phyloP scores from a whole-genome alignment of 1,140 invertebrate genomes.

The Littorina saxatilis region DNA sequence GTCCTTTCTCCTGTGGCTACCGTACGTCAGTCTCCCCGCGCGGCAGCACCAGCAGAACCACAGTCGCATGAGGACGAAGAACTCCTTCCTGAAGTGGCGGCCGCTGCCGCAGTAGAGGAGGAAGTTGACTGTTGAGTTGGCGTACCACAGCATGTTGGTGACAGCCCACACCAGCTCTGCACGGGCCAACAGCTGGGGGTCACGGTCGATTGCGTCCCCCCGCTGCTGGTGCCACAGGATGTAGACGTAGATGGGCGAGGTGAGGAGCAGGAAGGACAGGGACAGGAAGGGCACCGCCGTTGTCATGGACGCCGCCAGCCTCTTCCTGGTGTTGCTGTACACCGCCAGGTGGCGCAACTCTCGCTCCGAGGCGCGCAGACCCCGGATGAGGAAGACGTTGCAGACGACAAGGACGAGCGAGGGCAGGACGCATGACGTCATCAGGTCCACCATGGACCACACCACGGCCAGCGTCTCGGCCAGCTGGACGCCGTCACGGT shows the following conservation, averaged over 20 bases:
- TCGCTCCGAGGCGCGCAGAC: background rate
- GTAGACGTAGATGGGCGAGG: background rate
- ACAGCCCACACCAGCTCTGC: background rate
- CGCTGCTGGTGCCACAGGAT: background rate
- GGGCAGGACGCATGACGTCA: background rate
- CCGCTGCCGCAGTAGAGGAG: conserved; percentile 10
- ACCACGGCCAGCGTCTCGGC: background rate
- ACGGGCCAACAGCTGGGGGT: background rate
- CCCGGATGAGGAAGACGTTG: background rate
- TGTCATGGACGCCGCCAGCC: conserved; percentile 3
- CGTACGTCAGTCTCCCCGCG: no score
- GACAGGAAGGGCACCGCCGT: background rate
- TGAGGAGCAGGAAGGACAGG: background rate
- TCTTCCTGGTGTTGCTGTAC: background rate
- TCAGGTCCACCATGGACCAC: conserved; percentile 14
- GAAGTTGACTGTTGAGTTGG: conserved; percentile 17
- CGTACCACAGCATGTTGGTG: conserved; percentile 3
- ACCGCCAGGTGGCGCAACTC: background rate
- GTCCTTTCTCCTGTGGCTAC: no score
- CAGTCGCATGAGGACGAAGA: no score
- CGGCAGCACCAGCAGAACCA: no score
- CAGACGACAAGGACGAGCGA: background rate
- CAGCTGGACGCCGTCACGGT: background rate
- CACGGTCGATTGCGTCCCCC: no score
- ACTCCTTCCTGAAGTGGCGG: background rate